Percentiles rank a stretch among this genome's conserved stretches.
phyloP scores from a whole-genome alignment of 2,113 vertebrate species.

The Triplophysa siluroides region DNA sequence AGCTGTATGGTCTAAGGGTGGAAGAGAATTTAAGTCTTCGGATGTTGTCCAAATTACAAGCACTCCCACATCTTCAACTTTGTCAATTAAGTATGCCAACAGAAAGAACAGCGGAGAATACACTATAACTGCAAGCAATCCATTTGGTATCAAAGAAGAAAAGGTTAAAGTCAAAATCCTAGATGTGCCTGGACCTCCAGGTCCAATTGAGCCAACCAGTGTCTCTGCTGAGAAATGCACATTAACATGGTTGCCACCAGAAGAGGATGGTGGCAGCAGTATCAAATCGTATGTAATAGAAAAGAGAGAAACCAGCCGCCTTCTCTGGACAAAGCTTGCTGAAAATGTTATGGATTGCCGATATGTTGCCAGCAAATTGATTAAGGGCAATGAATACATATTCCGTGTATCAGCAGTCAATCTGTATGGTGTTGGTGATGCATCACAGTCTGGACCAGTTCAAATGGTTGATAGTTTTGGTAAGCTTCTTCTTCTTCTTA shows the following conservation, averaged over 20 bases:
- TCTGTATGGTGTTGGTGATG: conserved; percentile 91
- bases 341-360: conserved; percentile 92
- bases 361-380: conserved; percentile 87
- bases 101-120: conserved; percentile 98
- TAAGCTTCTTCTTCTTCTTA: conserved; percentile 69
- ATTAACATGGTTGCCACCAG: conserved; percentile 92
- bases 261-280: conserved; percentile 91
- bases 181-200: conserved; percentile 94
- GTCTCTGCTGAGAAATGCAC: conserved; percentile 96
- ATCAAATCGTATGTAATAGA: conserved; percentile 94
- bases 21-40: conserved; percentile 92
- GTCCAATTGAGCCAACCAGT: conserved; percentile 90
- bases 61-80: conserved; percentile 87
- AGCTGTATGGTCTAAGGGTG: conserved; percentile 91
- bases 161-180: conserved; percentile 91
- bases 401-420: conserved; percentile 95
- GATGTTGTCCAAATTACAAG: conserved; percentile 85
- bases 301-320: conserved; percentile 97
- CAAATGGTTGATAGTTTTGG: conserved; percentile 95
- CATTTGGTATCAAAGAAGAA: conserved; percentile 95
- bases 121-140: conserved; percentile 92
- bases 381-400: conserved; percentile 97
- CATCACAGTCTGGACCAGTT: conserved; percentile 86
- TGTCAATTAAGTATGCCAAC: conserved; percentile 89
- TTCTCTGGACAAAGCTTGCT: conserved; percentile 94